Base-by-base conservation (phyloP, 2,797 vertebrate species). In the Emys orbicularis region DNA sequence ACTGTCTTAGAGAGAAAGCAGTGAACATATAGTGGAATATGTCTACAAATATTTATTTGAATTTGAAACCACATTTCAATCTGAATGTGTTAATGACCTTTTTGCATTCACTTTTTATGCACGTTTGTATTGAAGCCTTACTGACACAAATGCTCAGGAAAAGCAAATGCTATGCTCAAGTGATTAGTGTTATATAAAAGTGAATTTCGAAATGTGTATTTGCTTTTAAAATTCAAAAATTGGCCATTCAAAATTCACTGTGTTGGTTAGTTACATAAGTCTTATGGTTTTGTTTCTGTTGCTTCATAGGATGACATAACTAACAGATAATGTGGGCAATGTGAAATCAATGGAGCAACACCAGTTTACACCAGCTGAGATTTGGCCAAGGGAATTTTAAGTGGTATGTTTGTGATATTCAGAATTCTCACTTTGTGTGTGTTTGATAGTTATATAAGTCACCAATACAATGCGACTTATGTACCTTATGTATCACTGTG, bases 261-360 rank as follows among this genome's bases (percentile, higher is more conserved):
- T 19, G 29, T 34, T 54, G 6, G 6, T 0, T 3, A 4, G 82
- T 29, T n/a, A 13, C 1, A 0, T 3, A 1, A 0, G 7, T 47
- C 1, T 25, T 0, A 37, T 6, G 49, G 8, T 57, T 74, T 76
- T 34, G 82, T 47, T n/a, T 3, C 12, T 57, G 4, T 37, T 8
- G 29, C 79, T 16, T n/a, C 25, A 0, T 0, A n/a, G 3, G 27
- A 7, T 44, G 76, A 8, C 41, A 27, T 37, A 3, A 1, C 21
- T 5, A 13, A 44, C 23, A 25, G 41, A 54, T 5, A 19, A 29
- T 25, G 44, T 29, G 44, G 34, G 5, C 21, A 4, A 49, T 27
- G 11, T 7, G 0, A 2, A 4, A 19, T 1, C 79, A 5, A 1
- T 1, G 12, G 47, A 8, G 37, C 2, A 76, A 56, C 27, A 53